A percentile compares a stretch with the other conserved stretches of the same genome.
These are phyloP conservation scores for Cebus imitator DNA, from an alignment of 2,113 vertebrate genomes.

Conservation along the genomic window DNA sequence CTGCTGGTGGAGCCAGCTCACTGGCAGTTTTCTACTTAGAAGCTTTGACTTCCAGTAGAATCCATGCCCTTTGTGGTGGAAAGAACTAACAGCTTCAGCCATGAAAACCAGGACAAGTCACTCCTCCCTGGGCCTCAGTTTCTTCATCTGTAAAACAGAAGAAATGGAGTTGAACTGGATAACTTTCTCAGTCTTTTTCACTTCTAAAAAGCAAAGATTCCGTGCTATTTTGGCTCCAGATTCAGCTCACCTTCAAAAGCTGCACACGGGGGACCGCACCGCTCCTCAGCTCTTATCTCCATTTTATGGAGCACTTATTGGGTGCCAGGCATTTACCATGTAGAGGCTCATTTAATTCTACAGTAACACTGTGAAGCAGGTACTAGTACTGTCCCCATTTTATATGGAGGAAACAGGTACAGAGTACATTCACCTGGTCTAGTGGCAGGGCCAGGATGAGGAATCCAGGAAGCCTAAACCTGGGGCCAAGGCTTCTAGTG, in stretches of 20 bases:
- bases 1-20: not conserved
- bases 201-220: not conserved
- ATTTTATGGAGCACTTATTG: not conserved
- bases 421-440: not conserved
- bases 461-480: not conserved
- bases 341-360: not conserved
- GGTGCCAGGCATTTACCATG: not conserved
- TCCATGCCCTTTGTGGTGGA: not conserved
- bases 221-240: not conserved
- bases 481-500: not conserved
- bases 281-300: not conserved
- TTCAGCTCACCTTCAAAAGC: not conserved
- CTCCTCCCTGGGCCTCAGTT: not conserved
- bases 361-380: too few relatives aligned
- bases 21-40: not conserved
- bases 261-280: fast-evolving
- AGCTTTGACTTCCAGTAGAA: not conserved
- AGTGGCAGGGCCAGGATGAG: too few relatives aligned
- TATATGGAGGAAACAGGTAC: not conserved
- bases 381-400: not conserved
- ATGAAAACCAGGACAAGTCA: not conserved
- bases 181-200: not conserved
- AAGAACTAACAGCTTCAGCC: not conserved
- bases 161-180: not conserved
- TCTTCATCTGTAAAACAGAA: not conserved